Evolutionary conservation across 2,888 invertebrate species (phyloP).

Genomic region (Dolomedes plantarius): DNA sequence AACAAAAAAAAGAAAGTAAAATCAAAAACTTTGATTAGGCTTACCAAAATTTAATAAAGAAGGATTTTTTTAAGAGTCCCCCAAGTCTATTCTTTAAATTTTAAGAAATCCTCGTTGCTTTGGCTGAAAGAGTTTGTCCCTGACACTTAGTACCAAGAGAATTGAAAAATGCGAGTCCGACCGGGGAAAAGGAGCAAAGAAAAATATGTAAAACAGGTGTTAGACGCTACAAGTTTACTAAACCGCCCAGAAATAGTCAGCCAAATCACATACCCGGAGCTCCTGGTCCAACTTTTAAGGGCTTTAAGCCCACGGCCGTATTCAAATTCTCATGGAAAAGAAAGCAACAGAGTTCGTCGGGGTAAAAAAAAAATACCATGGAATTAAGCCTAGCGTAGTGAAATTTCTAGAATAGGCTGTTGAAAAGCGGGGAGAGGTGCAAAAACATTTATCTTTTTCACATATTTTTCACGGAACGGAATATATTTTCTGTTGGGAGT

Average conservation of each 20-base stretch:
- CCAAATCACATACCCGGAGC: neutral
- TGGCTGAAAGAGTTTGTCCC: too few species aligned
- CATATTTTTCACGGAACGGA: constrained; percentile 45
- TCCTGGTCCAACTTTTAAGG: neutral
- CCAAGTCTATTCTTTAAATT: too few species aligned
- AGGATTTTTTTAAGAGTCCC: too few species aligned
- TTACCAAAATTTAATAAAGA: too few species aligned
- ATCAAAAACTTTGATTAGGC: too few species aligned
- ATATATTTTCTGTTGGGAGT: constrained; percentile 26
- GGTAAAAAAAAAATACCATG: neutral
- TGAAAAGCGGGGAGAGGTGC: constrained; percentile 42
- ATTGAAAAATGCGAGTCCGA: too few species aligned
- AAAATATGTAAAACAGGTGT: neutral
- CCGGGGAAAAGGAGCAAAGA: neutral
- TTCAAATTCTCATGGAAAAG: neutral
- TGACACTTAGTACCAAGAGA: too few species aligned
- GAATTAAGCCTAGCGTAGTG: constrained; percentile 22
- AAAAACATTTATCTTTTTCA: constrained; percentile 65
- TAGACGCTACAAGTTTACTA: neutral
- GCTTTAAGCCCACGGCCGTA: neutral
- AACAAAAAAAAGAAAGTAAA: too few species aligned
- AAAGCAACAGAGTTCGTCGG: constrained; percentile 5
- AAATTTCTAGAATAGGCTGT: constrained; percentile 54
- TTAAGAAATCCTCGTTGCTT: too few species aligned
- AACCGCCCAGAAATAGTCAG: neutral